These are phyloP conservation scores for Spialia ferax DNA, from an alignment of 2,888 invertebrate genomes.

Conservation along the genomic window DNA sequence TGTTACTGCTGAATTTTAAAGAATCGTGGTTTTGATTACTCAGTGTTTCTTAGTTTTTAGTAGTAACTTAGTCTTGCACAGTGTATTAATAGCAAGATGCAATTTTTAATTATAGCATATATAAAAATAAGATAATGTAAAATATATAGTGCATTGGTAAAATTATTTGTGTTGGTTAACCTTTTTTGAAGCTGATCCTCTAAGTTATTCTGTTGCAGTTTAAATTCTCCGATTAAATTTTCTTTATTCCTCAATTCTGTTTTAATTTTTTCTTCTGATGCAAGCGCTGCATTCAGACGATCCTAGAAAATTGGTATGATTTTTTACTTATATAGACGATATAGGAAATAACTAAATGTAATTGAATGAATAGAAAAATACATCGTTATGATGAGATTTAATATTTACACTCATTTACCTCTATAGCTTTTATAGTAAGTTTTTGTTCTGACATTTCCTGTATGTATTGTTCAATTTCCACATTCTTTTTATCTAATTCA, in stretches of 20 bases:
- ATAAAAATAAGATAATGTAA: too few relatives aligned
- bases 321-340: not conserved
- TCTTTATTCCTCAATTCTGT: slow-evolving; percentile 59
- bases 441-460: slow-evolving; percentile 55
- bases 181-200: slow-evolving; percentile 66
- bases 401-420: slow-evolving; percentile 52
- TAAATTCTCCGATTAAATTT: slow-evolving; percentile 62
- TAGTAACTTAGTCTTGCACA: too few relatives aligned
- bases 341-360: too few relatives aligned
- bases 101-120: too few relatives aligned
- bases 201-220: slow-evolving; percentile 58
- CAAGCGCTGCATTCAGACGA: slow-evolving; percentile 57
- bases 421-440: slow-evolving; percentile 59
- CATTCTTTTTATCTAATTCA: slow-evolving; percentile 56
- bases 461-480: slow-evolving; percentile 60
- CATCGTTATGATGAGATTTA: too few relatives aligned
- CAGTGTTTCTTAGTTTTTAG: too few relatives aligned
- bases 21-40: too few relatives aligned
- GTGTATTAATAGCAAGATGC: too few relatives aligned
- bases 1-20: too few relatives aligned
- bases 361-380: too few relatives aligned
- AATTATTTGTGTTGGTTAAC: slow-evolving; percentile 45
- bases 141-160: too few relatives aligned
- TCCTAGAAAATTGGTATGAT: slow-evolving; percentile 49
- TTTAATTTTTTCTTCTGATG: slow-evolving; percentile 57